Conservation (phyloP, 2,888 invertebrate species). For the Allacma fusca region DNA sequence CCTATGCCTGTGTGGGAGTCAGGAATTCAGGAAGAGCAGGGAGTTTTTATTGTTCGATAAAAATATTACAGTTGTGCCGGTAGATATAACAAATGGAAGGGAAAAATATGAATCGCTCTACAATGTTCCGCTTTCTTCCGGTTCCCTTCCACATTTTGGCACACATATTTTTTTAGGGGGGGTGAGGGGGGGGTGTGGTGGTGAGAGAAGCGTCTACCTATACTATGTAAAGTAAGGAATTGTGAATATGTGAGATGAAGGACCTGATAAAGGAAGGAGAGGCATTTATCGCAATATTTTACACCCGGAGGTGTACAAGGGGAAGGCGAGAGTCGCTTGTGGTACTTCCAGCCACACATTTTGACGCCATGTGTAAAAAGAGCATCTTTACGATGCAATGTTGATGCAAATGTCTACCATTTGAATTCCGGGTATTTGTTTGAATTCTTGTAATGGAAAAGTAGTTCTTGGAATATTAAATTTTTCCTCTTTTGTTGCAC, state of each 20-base stretch:
- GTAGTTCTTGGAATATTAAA: slow-evolving; percentile 52
- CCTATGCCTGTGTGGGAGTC: neutral
- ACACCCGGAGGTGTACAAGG: neutral
- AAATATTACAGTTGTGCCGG: neutral
- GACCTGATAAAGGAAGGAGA: neutral
- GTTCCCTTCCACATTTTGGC: slow-evolving; percentile 10
- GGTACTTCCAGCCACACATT: slow-evolving; percentile 24
- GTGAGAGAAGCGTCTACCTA: neutral
- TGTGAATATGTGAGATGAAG: neutral
- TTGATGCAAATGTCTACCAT: slow-evolving; percentile 50
- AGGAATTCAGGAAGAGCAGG: slow-evolving; percentile 6
- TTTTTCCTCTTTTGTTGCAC: slow-evolving; percentile 39
- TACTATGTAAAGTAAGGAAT: too few relatives aligned
- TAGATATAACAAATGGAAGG: neutral
- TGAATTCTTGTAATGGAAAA: slow-evolving; percentile 49
- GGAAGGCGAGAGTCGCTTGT: neutral
- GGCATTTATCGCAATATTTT: slow-evolving; percentile 10
- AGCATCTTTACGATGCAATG: slow-evolving; percentile 38
- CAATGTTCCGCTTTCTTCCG: neutral
- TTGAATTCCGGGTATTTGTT: slow-evolving; percentile 54
- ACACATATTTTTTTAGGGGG: neutral
- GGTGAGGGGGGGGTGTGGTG: neutral
- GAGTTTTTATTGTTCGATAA: slow-evolving; percentile 12
- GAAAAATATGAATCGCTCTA: neutral
- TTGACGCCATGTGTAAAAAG: slow-evolving; percentile 36